Percentiles rank a stretch among this genome's conserved stretches.
phyloP scores from a whole-genome alignment of 2,888 invertebrate genomes.

The Tillus elongatus region DNA sequence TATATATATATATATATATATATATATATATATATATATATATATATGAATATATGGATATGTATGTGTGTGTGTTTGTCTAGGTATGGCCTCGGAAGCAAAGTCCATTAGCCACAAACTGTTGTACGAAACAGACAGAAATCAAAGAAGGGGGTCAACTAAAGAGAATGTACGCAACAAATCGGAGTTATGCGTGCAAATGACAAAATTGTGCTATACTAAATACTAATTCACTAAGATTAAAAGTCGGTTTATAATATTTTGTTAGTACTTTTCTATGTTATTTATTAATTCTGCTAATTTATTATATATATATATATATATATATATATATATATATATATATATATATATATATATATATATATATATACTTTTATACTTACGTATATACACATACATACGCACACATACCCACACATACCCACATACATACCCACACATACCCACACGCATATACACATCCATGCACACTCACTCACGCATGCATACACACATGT shows the following conservation, averaged over 20 bases:
- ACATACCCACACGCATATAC: constrained; percentile 7
- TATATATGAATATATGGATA: no score
- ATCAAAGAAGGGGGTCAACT: no score
- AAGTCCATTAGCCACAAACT: no score
- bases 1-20: constrained; percentile 7
- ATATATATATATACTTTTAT: constrained; percentile 10
- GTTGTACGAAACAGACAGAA: no score
- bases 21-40: constrained; percentile 7
- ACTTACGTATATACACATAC: constrained; percentile 8
- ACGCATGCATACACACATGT: constrained; percentile 9
- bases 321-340: constrained; percentile 10
- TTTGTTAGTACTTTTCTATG: no score
- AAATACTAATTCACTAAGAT: no score
- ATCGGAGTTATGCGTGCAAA: no score
- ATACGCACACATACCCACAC: constrained; percentile 7
- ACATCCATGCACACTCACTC: constrained; percentile 10
- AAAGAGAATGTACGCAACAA: no score
- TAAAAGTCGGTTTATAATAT: no score
- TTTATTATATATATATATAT: constrained; percentile 9
- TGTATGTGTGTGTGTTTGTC: neutral
- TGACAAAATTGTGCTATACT: no score
- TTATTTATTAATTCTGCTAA: no score
- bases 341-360: constrained; percentile 11
- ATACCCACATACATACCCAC: constrained; percentile 4
- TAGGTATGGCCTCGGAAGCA: no score